phyloP scores from a whole-genome alignment of 2,888 invertebrate species.

The Leptinotarsa juncta region DNA sequence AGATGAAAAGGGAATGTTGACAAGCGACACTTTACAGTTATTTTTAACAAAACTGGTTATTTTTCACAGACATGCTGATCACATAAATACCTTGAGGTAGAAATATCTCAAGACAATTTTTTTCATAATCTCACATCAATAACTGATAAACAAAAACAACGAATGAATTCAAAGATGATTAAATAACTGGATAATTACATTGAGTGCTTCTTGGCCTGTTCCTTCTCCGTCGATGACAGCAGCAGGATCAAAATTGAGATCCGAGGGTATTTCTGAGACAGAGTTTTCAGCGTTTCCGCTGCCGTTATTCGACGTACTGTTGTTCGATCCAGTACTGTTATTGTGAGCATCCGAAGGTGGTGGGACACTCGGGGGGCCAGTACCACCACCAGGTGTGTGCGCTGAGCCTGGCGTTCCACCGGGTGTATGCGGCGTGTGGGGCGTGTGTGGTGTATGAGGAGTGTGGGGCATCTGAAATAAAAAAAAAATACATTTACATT shows the following conservation, averaged over 20 bases:
- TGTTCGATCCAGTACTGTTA: slow-evolving; percentile 63
- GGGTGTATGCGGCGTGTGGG: slow-evolving; percentile 84
- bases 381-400: slow-evolving; percentile 78
- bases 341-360: slow-evolving; percentile 66
- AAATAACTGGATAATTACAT: slow-evolving; percentile 74
- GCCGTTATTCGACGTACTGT: slow-evolving; percentile 50
- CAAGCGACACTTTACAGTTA: no score
- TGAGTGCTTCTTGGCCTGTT: slow-evolving; percentile 85
- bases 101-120: no score
- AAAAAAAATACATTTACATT: slow-evolving; percentile 3
- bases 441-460: slow-evolving; percentile 83
- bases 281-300: slow-evolving; percentile 40
- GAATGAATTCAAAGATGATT: background rate
- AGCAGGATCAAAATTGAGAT: slow-evolving; percentile 93
- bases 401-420: slow-evolving; percentile 75
- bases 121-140: background rate
- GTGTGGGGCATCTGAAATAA: slow-evolving; percentile 74
- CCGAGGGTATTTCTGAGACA: slow-evolving; percentile 80
- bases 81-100: no score
- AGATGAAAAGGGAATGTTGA: no score
- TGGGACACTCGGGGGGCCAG: slow-evolving; percentile 85
- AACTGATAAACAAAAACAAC: background rate
- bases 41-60: no score
- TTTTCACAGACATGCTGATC: no score
- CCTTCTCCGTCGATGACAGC: slow-evolving; percentile 94